Evolutionary conservation across 2,797 vertebrate genomes (phyloP).

Genomic region (Melanotaenia nigrans): DNA sequence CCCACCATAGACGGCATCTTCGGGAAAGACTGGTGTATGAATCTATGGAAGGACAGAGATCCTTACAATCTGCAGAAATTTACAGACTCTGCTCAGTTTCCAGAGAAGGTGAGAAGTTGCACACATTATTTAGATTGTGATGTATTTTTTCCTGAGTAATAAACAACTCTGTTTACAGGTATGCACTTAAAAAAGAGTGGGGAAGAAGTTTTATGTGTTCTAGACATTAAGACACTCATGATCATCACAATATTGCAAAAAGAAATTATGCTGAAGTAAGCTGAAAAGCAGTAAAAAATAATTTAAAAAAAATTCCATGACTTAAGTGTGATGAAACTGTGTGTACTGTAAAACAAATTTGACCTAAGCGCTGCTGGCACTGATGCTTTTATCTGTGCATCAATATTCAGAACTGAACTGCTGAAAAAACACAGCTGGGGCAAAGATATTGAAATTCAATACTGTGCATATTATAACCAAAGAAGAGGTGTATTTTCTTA

Average conservation of each 20-base stretch:
- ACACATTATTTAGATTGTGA: not conserved
- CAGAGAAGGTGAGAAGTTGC: constrained; percentile 58
- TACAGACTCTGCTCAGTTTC: constrained; percentile 24
- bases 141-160: not conserved
- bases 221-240: not conserved
- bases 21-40: constrained; percentile 80
- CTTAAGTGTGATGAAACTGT: no score
- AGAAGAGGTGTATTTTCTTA: no score
- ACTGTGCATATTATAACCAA: no score
- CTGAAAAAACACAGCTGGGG: no score
- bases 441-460: no score
- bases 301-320: no score
- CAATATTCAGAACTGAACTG: no score
- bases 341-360: no score
- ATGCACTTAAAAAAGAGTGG: not conserved
- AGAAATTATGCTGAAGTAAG: not conserved
- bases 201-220: not conserved
- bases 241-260: not conserved
- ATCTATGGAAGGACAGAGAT: constrained; percentile 76
- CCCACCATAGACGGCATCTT: constrained; percentile 77
- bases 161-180: not conserved
- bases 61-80: constrained; percentile 40
- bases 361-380: no score
- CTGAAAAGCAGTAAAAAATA: not conserved
- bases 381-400: no score